Evolutionary conservation across 1,140 invertebrate species (phyloP), one percentile per base, ranked within the genome.

Genomic region (Triops longicaudatus): DNA sequence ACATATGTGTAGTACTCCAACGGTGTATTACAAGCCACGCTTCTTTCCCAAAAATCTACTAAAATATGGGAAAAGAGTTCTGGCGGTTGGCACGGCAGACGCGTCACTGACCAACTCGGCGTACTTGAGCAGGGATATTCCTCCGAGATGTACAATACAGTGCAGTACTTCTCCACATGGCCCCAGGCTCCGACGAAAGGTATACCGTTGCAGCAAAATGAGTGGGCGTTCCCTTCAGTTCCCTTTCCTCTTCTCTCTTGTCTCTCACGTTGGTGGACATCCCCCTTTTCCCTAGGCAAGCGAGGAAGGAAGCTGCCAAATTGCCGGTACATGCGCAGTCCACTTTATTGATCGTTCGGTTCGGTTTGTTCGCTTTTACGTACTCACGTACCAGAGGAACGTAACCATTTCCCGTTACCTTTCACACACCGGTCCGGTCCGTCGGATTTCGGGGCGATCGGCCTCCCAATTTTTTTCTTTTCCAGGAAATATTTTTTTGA

Each of bases 181-280:
- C 31, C 7, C 5, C 14, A 63, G 50, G 10, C 22, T n/a, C 50
- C 22, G 50, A 22, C 50, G 22, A 63, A 22, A 22, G 14, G 50
- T 9, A 63, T 14, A 9, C 50, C 14, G 10, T 22, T 17, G 50
- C 50, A 14, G 50, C 10, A 63, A 63, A 63, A 63, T 22, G 50
- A 63, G 50, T 63, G 50, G 50, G 50, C 50, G 50, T 63, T 63
- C 50, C 50, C 44, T 6, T 63, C 22, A 4, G 50, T 22, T 63
- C 50, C 22, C 50, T 63, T 63, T 9, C 22, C 7, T 22, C 50
- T 22, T n/a, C 50, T 10, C 50, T 63, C 17, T 22, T 63, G 6
- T 63, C 50, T 63, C 50, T 63, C 50, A 63, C 50, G 50, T 63
- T 63, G 50, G 50, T 63, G 50, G 50, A 63, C 50, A 37, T 37